A percentile compares a stretch with the other conserved stretches of the same genome.
phyloP scores from a whole-genome alignment of 2,888 invertebrate genomes.

The Rhyacophila evoluta region DNA sequence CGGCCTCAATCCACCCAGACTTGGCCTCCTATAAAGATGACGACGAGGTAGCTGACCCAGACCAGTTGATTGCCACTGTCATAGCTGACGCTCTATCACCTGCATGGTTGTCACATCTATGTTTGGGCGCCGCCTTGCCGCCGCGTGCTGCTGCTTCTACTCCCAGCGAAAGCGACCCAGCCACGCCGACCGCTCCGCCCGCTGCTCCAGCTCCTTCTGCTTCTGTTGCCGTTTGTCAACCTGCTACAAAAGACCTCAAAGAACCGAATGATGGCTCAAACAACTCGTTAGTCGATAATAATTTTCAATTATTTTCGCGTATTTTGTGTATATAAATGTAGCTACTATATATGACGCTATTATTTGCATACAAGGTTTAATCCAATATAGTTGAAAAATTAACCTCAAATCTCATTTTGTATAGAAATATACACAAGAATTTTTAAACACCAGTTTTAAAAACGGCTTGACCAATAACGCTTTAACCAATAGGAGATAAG shows the following conservation, averaged over 20 bases:
- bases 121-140: constrained; percentile 55
- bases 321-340: too few species aligned
- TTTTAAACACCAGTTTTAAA: too few species aligned
- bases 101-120: constrained; percentile 28
- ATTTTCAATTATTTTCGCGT: too few species aligned
- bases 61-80: neutral
- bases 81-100: neutral
- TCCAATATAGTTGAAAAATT: too few species aligned
- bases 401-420: too few species aligned
- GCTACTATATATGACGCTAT: too few species aligned
- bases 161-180: constrained; percentile 64
- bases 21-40: neutral
- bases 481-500: too few species aligned
- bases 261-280: constrained; percentile 36
- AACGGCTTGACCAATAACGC: too few species aligned
- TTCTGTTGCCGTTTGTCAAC: neutral
- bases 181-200: constrained; percentile 64
- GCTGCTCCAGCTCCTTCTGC: constrained; percentile 51
- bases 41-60: neutral
- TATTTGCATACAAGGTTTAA: too few species aligned
- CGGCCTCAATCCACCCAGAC: neutral
- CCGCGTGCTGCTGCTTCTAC: constrained; percentile 59
- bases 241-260: constrained; percentile 31
- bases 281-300: constrained; percentile 43
- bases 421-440: too few species aligned